Percentiles rank a stretch among this genome's conserved stretches.
These are phyloP conservation scores for Bagarius yarrelli DNA, from an alignment of 2,113 vertebrate species.

Conservation along the genomic window DNA sequence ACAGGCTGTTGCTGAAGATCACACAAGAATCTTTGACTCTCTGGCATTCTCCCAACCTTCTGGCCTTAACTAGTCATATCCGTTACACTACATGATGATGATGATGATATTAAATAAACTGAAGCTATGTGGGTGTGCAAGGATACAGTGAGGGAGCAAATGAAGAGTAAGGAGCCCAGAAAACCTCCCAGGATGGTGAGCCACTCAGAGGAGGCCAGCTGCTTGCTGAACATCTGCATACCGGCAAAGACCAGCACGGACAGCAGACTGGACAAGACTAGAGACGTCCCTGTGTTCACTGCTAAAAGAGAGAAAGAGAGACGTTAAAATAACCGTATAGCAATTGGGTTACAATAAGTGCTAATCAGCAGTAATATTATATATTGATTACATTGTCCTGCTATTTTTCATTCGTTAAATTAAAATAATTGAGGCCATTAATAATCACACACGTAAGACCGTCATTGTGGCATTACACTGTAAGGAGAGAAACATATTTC, in stretches of 20 bases:
- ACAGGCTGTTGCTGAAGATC: background rate
- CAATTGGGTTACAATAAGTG: background rate
- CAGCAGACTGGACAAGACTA: slow-evolving; percentile 87
- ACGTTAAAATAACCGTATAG: too few species aligned
- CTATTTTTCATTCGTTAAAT: too few species aligned
- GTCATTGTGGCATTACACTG: too few species aligned
- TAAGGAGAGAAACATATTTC: too few species aligned
- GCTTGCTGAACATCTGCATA: slow-evolving; percentile 97
- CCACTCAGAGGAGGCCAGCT: slow-evolving; percentile 91
- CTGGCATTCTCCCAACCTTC: background rate
- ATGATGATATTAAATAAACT: background rate
- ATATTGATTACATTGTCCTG: too few species aligned
- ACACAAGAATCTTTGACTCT: background rate
- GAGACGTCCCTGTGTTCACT: slow-evolving; percentile 85
- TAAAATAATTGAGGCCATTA: too few species aligned
- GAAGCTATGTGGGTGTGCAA: slow-evolving; percentile 29
- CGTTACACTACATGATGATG: background rate
- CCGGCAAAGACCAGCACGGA: slow-evolving; percentile 92
- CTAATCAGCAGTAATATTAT: background rate
- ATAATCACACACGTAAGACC: too few species aligned
- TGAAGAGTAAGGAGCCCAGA: slow-evolving; percentile 86
- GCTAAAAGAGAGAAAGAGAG: slow-evolving; percentile 65
- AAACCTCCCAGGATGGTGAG: slow-evolving; percentile 92
- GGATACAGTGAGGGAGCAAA: slow-evolving; percentile 98
- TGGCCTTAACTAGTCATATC: background rate